Conservation (phyloP, 2,888 invertebrate genomes). For the Tricholauxania praeusta region DNA sequence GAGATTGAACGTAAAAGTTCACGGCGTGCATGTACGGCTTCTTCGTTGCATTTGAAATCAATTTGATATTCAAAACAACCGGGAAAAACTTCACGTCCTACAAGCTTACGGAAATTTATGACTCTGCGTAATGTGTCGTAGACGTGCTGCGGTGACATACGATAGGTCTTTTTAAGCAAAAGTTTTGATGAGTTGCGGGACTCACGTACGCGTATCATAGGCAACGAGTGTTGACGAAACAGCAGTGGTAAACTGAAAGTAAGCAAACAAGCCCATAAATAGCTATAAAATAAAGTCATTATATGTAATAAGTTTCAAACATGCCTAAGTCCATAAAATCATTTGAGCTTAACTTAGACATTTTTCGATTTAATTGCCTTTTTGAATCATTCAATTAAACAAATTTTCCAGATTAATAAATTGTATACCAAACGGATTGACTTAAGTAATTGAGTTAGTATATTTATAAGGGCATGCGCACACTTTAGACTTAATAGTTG, state of each 20-base stretch:
- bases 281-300: too few species aligned
- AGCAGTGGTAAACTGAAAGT: constrained; percentile 47
- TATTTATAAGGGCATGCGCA: too few species aligned
- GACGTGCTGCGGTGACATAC: constrained; percentile 49
- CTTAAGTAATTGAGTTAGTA: too few species aligned
- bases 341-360: too few species aligned
- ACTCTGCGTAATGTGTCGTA: constrained; percentile 47
- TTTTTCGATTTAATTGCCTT: too few species aligned
- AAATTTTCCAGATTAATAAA: too few species aligned
- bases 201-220: constrained; percentile 46
- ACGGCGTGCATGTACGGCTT: constrained; percentile 54
- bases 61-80: constrained; percentile 51
- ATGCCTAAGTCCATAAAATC: too few species aligned
- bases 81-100: constrained; percentile 45
- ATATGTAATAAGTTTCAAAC: too few species aligned
- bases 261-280: too few species aligned
- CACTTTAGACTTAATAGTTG: too few species aligned
- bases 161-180: constrained; percentile 47
- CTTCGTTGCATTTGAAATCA: constrained; percentile 55
- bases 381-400: too few species aligned
- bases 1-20: constrained; percentile 44
- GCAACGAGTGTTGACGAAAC: constrained; percentile 36
- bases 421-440: too few species aligned
- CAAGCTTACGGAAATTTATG: constrained; percentile 49
- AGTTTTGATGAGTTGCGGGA: constrained; percentile 55